A percentile compares a stretch with the other conserved stretches of the same genome.
Evolutionary conservation across 2,113 vertebrate genomes (phyloP).

Genomic region (Ovis canadensis): DNA sequence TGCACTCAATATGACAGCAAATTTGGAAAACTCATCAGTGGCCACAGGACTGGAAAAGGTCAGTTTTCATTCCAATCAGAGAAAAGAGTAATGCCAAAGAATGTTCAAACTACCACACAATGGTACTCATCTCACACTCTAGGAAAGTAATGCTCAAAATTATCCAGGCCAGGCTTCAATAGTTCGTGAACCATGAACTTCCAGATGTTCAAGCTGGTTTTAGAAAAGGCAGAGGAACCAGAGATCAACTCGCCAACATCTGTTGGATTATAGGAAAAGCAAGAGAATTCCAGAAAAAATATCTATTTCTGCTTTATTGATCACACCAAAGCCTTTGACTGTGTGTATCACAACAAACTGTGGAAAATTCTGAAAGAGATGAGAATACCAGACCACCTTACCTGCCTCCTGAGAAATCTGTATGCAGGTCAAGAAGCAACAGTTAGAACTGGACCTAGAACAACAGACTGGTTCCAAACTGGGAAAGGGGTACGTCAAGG

Average conservation of each 20-base stretch:
- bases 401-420: neutral
- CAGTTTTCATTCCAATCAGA: neutral
- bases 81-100: neutral
- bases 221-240: neutral
- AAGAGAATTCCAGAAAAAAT: neutral
- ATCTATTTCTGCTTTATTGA: neutral
- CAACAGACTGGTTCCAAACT: neutral
- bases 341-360: neutral
- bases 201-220: neutral
- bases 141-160: neutral
- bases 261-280: neutral
- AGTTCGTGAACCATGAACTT: accelerated
- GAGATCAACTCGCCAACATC: neutral
- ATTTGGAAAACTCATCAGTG: neutral
- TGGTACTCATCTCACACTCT: neutral
- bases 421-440: neutral
- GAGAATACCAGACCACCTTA: neutral
- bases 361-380: neutral
- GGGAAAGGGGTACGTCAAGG: neutral
- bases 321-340: neutral
- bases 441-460: neutral
- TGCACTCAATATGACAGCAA: neutral
- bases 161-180: neutral
- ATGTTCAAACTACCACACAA: neutral
- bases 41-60: neutral